These are phyloP conservation scores for Himalopsyche phryganea DNA, from an alignment of 1,140 invertebrate species.

Conservation along the genomic window DNA sequence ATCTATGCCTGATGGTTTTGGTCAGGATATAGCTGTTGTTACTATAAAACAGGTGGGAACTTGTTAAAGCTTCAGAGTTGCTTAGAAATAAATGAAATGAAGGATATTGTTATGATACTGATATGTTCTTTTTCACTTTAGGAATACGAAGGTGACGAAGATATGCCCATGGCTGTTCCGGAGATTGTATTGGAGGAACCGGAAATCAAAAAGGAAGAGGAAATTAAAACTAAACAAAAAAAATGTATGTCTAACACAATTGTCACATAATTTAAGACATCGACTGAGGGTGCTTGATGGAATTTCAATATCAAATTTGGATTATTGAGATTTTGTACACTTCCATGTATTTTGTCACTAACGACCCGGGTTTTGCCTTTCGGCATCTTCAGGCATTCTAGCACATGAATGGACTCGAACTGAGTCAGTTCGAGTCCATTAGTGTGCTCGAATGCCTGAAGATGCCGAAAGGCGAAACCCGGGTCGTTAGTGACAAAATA, in stretches of 20 bases:
- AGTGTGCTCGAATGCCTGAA: too few species aligned
- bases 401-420: too few species aligned
- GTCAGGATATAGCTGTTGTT: slow-evolving; percentile 28
- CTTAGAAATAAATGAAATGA: not conserved
- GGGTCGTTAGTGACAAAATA: too few species aligned
- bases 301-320: too few species aligned
- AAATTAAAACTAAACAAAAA: slow-evolving; percentile 24
- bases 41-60: slow-evolving; percentile 29
- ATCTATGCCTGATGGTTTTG: slow-evolving; percentile 24
- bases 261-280: too few species aligned
- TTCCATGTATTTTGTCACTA: too few species aligned
- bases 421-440: too few species aligned
- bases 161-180: not conserved
- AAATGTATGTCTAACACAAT: slow-evolving; percentile 11
- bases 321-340: too few species aligned
- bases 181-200: slow-evolving; percentile 8
- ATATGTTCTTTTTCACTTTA: slow-evolving; percentile 8
- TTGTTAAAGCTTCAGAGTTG: not conserved
- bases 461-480: too few species aligned
- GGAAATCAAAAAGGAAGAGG: slow-evolving; percentile 20
- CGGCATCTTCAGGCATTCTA: too few species aligned
- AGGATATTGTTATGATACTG: not conserved
- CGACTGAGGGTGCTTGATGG: too few species aligned
- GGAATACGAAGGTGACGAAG: slow-evolving; percentile 32
- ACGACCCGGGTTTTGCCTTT: too few species aligned